Base-by-base conservation (phyloP, 2,888 invertebrate species). In the Tanypteryx hageni region DNA sequence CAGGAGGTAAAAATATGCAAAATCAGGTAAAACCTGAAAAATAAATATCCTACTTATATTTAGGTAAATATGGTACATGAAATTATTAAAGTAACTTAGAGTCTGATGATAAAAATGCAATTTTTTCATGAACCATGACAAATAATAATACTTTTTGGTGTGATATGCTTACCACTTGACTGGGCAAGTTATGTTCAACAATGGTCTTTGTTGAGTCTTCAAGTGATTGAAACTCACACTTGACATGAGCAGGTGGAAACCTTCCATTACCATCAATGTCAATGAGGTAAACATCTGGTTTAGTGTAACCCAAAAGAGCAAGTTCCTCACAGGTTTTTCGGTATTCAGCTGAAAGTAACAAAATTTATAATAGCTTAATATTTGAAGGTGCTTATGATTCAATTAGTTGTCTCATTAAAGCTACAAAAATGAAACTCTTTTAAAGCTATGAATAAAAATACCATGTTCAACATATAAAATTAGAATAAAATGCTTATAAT, bases 231-330 rank as follows among this genome's bases (percentile, higher is more conserved):
- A 99, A 99, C 94, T 98, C 98, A 94, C 99, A 99, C 94, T 98
- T 97, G 0, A 99, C 99, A 94, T 98, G 97, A 0, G 98, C 98
- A 0, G 99, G 99, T 5, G 98, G 98, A 94, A 98, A 98, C 92
- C 97, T 97, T 0, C 99, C 99, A 94, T 98, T 98, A 0, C 99
- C 98, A 94, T 99, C 99, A 92, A 99, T 98, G 94, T 99, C 99
- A 94, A 99, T 98, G 85, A 97, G 96, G 94, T 98, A 99, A 0
- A 98, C 98, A 94, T 98, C 98, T 68, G 98, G 98, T 93, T 98
- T 97, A 0, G 98, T 98, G 94, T 98, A 98, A 0, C 99, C 99
- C 22, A 98, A 95, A 11, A 99, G 95, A 0, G 98, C 98, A 92
- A 99, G 95, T 94, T 99, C 99, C 95, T 99, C 99, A 94, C 99